A percentile compares a stretch with the other conserved stretches of the same genome.
These are phyloP conservation scores for Crotalus horridus DNA, from an alignment of 2,113 vertebrate species.

Conservation along the genomic window DNA sequence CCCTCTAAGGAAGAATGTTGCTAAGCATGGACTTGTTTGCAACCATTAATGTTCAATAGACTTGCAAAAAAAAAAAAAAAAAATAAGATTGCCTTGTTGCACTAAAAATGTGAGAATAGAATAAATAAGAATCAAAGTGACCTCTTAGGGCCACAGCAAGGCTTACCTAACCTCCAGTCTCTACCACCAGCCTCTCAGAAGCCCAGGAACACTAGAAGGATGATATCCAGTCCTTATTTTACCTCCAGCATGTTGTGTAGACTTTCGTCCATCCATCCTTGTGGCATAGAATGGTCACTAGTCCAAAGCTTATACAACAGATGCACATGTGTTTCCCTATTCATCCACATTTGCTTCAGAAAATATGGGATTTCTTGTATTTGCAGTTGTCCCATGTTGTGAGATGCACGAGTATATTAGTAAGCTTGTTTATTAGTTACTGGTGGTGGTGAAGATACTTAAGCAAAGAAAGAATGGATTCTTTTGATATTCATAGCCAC, in stretches of 20 bases:
- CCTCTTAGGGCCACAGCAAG: neutral
- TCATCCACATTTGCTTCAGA: neutral
- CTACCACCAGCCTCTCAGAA: neutral
- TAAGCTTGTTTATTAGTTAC: neutral
- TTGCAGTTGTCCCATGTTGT: neutral
- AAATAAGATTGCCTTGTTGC: conserved; percentile 28
- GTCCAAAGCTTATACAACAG: neutral
- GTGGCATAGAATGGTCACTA: neutral
- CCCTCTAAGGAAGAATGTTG: conserved; percentile 46
- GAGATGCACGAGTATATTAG: neutral
- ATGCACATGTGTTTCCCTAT: neutral
- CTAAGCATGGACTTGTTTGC: conserved; percentile 47
- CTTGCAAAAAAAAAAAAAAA: conserved; percentile 29
- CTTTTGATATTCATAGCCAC: neutral
- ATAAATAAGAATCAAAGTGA: neutral
- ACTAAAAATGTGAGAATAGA: neutral
- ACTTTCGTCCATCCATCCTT: neutral
- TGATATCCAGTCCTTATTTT: neutral
- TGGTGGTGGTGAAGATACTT: neutral
- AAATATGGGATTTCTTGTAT: neutral
- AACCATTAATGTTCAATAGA: conserved; percentile 23
- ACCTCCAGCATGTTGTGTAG: neutral
- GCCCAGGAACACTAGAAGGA: neutral
- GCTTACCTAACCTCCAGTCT: neutral
- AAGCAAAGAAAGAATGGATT: neutral